Base-by-base conservation (phyloP, 92 coral and sea anemone species). In the Phenganax marumi region DNA sequence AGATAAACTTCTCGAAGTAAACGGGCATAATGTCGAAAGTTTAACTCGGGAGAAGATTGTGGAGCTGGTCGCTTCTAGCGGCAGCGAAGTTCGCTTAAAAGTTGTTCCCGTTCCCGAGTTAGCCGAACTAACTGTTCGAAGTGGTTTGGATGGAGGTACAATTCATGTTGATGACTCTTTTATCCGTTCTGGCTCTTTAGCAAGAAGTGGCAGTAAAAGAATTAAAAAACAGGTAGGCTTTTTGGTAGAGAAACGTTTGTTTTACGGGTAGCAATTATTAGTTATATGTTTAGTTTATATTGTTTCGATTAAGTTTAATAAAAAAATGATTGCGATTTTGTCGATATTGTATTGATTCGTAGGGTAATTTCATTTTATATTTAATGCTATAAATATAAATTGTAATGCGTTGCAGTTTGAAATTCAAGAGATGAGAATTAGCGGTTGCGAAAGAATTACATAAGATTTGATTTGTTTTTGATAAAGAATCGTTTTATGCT, bases 121-220 rank as follows among this genome's bases (percentile, higher is more conserved):
- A 13, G 91, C 98, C 11, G 98, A 95, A 85, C 81, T 95, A 85
- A 95, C 97, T 65, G 93, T 93, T 0, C 83, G 98, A 73, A 92
- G 98, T 55, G 98, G 97, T 14, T 73, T 95, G 17, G 98, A 95
- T 79, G 98, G 98, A 10, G 89, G 95, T 10, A 85, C 90, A 8
- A 86, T 95, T 14, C 98, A 95, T 75, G 87, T 95, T 12, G 98
- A 95, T 26, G 98, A 95, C 49, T 89, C 97, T 22, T 92, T 92
- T 79, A 85, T 95, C 14, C 86, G 89, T 61, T 97, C 98, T 51
- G 98, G 96, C 25, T 92, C 98, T 33, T 77, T 95, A 8, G 95
- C 91, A n/a, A 86, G 98, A 43, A 95, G 98, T 89, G 98, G 98
- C 3, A 91, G 97, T 85, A 95, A 90, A 76, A 84, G 98, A 78